phyloP scores from a whole-genome alignment of 2,113 vertebrate genomes.

The Alethe diademata region DNA sequence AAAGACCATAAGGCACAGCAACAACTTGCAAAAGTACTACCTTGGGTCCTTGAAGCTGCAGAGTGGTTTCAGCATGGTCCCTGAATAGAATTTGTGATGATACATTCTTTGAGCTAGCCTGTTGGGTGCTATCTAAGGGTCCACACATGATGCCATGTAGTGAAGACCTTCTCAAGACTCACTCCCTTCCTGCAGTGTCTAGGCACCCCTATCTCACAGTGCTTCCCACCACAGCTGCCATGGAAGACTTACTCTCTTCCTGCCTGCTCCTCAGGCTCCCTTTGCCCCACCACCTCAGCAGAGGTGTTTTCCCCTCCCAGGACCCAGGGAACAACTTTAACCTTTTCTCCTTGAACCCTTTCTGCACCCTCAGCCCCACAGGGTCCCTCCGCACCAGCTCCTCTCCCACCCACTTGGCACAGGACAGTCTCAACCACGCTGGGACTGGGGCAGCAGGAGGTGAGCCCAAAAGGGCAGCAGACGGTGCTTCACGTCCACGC shows the following conservation, averaged over 20 bases:
- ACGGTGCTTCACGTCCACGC: background rate
- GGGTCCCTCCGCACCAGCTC: fast-evolving
- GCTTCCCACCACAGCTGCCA: background rate
- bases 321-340: background rate
- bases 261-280: background rate
- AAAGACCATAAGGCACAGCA: background rate
- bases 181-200: background rate
- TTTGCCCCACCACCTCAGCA: background rate
- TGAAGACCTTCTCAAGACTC: background rate
- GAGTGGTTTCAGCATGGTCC: background rate
- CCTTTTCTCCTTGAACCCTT: background rate
- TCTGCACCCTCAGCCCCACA: background rate
- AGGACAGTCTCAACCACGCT: fast-evolving
- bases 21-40: background rate
- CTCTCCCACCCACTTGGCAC: background rate
- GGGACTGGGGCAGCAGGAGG: background rate
- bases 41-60: background rate
- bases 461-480: background rate
- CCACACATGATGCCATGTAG: background rate
- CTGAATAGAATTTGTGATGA: background rate
- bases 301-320: background rate
- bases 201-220: background rate
- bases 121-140: background rate
- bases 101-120: background rate
- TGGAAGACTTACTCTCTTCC: background rate